These are phyloP conservation scores for Ips nitidus DNA, from an alignment of 1,140 invertebrate species.

Conservation along the genomic window DNA sequence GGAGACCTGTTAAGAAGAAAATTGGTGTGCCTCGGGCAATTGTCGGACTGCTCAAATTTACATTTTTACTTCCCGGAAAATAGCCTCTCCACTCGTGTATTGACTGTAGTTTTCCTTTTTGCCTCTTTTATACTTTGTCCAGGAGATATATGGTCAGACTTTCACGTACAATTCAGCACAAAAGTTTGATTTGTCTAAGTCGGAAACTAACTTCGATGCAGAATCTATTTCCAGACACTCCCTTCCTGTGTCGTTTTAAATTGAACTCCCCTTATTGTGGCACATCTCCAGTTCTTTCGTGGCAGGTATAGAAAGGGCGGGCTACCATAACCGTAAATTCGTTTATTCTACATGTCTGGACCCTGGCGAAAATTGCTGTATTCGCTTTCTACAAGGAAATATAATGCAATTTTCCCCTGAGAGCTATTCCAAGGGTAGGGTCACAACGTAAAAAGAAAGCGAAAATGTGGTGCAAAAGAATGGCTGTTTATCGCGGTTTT, in stretches of 20 bases:
- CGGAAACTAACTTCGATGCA: too few relatives aligned
- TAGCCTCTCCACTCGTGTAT: neutral
- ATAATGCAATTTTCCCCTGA: conserved; percentile 15
- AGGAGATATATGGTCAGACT: too few relatives aligned
- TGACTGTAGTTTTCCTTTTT: too few relatives aligned
- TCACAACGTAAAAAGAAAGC: conserved; percentile 8
- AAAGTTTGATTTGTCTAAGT: too few relatives aligned
- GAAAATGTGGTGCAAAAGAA: conserved; percentile 1
- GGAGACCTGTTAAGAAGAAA: conserved; percentile 14
- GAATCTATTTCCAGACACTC: neutral
- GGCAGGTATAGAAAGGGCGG: neutral
- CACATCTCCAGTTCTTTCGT: neutral
- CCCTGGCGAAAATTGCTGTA: conserved; percentile 11
- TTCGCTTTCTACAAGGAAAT: conserved; percentile 12
- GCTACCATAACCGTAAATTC: conserved; percentile 13
- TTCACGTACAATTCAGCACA: too few relatives aligned
- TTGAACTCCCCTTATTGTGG: neutral
- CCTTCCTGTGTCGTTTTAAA: neutral
- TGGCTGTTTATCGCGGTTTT: neutral
- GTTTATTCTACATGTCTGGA: conserved; percentile 14
- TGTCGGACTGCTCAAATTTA: conserved; percentile 11
- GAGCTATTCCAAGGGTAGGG: conserved; percentile 8
- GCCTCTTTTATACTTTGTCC: too few relatives aligned
- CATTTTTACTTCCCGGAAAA: neutral
- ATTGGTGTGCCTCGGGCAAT: conserved; percentile 15